These are phyloP conservation scores for Acrossocheilus wenchowensis DNA, from an alignment of 2,797 vertebrate genomes.

Conservation along the genomic window DNA sequence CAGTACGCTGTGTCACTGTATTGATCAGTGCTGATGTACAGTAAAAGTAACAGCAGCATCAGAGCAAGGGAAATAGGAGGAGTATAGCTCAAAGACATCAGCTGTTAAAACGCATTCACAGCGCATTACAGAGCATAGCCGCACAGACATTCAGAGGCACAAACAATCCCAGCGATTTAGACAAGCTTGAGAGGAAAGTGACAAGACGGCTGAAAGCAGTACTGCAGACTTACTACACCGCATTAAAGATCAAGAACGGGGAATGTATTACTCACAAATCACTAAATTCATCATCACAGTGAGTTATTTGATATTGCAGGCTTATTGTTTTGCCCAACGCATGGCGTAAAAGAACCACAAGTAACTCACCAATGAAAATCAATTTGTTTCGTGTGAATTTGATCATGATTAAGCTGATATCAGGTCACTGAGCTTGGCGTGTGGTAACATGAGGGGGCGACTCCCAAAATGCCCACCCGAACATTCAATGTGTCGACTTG, in stretches of 20 bases:
- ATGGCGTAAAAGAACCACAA: slow-evolving; percentile 19
- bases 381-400: not conserved
- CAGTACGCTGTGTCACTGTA: slow-evolving; percentile 31
- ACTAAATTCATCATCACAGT: slow-evolving; percentile 54
- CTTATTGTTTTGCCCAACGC: slow-evolving; percentile 31
- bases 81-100: slow-evolving; percentile 60
- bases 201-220: not conserved
- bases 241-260: not conserved
- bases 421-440: slow-evolving; percentile 5
- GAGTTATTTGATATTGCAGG: slow-evolving; percentile 57
- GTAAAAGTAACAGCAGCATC: slow-evolving; percentile 32
- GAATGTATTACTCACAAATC: slow-evolving; percentile 9
- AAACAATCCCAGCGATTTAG: slow-evolving; percentile 64
- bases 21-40: slow-evolving; percentile 46
- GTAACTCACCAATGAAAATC: slow-evolving; percentile 21
- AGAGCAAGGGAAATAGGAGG: slow-evolving; percentile 19
- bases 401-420: not conserved
- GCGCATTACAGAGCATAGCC: slow-evolving; percentile 55
- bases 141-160: slow-evolving; percentile 53
- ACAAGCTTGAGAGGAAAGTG: slow-evolving; percentile 35
- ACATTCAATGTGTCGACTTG: slow-evolving; percentile 47
- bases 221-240: not conserved
- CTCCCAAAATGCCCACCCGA: slow-evolving; percentile 10
- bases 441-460: not conserved
- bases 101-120: slow-evolving; percentile 61